Base-by-base conservation (phyloP, 1,140 invertebrate species). In the Calliopsis andreniformis region DNA sequence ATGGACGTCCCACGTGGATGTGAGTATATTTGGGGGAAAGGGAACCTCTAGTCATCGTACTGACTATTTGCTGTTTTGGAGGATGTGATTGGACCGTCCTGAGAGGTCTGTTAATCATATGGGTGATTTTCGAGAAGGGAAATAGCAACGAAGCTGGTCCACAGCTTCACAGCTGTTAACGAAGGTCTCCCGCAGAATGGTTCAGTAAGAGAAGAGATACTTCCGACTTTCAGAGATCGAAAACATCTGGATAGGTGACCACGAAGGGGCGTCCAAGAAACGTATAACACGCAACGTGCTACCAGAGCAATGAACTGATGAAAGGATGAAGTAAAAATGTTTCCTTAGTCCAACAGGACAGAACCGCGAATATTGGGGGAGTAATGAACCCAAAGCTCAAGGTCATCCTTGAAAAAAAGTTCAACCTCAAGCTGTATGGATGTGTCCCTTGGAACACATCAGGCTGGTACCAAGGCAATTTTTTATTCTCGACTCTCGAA, bases 291-390 rank as follows among this genome's bases (percentile, higher is more conserved):
- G 42, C 56, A 30, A 62, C 8, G 0, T 67, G 32, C 25, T 25
- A n/a, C 56, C 12, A 43, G 18, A 61, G 20, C 20, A n/a, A 63
- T 25, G 18, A 23, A 51, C 32, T 20, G 18, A 55, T 32, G 25
- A 43, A 53, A 6, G 12, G 14, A n/a, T 28, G 12, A 23, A 18
- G n/a, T 53, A 30, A 12, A 3, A 12, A 23, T 47, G 42, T 68
- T 79, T 58, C 76, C 69, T 79, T 79, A 79, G 70, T 69, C 70
- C 77, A 79, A 76, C 28, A 28, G 43, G 45, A 66, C 30, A 12
- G 28, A 43, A 30, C 7, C 51, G 51, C 14, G 30, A 66, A 8
- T 28, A 43, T 35, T 16, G n/a, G 6, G 1, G 12, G 18, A 47
- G 14, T 23, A 69, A 58, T 18, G 53, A 59, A 47, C 23, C 7